Evolutionary conservation across 2,113 vertebrate genomes (phyloP), one percentile per base, ranked within the genome.

Genomic region (Laterallus jamaicensis): DNA sequence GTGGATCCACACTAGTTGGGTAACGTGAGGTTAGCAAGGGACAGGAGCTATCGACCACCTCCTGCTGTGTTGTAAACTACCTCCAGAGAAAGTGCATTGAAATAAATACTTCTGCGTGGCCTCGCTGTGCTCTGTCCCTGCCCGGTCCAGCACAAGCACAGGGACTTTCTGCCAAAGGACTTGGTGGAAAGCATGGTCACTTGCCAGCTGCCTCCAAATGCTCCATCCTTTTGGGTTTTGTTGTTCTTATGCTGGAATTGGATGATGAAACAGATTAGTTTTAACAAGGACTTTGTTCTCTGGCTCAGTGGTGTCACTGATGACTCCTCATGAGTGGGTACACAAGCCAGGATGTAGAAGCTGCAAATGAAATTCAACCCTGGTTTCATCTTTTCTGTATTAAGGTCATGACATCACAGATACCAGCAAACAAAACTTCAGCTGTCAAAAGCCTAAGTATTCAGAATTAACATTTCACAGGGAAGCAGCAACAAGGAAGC

Each of bases 71-170:
- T 79, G 29, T 82, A 86, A 71, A 15, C 37, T 64, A 12, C 14
- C n/a, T 68, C 42, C 54, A 66, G 42, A 15, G 31, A 55, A 77
- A 82, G 15, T 55, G 14, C 18, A 9, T 44, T 39, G n/a, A 56
- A 70, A 76, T 24, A 22, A 47, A 40, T 49, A 15, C 19, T 13
- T 52, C 52, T 37, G 42, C 19, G 55, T 29, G 35, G 19, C 21
- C 14, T 54, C 2, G 0, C n/a, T 85, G 37, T 28, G 18, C 8
- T 55, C 1, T 0, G 47, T 31, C 32, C 64, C 60, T n/a, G 73
- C 68, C 4, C 1, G 82, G 22, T 20, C 50, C 44, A 55, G 29
- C 18, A 20, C 10, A 37, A 44, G 11, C 10, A 22, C 2, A 5
- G 52, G 22, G 25, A 1, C 16, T 56, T 75, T 67, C 52, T 64